Evolutionary conservation across 2,888 invertebrate species (phyloP).

Genomic region (Physocephala rufipes): DNA sequence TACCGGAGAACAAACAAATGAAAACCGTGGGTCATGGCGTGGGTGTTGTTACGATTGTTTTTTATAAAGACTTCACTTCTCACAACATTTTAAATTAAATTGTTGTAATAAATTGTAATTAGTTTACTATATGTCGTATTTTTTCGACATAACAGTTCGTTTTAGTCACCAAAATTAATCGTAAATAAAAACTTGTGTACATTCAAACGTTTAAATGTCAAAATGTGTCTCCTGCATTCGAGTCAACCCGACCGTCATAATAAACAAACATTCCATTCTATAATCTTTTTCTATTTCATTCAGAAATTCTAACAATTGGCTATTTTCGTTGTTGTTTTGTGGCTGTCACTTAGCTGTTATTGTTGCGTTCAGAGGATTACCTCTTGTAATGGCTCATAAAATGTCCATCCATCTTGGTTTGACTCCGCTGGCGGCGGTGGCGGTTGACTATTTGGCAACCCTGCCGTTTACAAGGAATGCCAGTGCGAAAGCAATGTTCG

Average conservation of each 20-base stretch:
- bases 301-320: not conserved
- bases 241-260: too few species aligned
- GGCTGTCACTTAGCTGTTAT: not conserved
- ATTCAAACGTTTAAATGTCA: conserved; percentile 10
- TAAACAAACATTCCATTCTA: too few species aligned
- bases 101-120: conserved; percentile 22
- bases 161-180: not conserved
- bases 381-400: too few species aligned
- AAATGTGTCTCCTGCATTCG: too few species aligned
- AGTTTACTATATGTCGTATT: conserved; percentile 1
- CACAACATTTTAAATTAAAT: conserved; percentile 9
- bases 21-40: not conserved
- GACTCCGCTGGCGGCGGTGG: too few species aligned
- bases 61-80: not conserved
- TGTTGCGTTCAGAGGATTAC: too few species aligned
- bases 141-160: not conserved
- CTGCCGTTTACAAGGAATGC: too few species aligned
- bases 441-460: too few species aligned
- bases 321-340: too few species aligned
- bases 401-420: too few species aligned
- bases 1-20: not conserved
- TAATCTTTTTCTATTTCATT: too few species aligned
- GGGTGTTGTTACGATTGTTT: conserved; percentile 1
- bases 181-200: not conserved
- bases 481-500: too few species aligned